Conservation (phyloP, 2,797 vertebrate genomes). For the Muscicapa comitata region DNA sequence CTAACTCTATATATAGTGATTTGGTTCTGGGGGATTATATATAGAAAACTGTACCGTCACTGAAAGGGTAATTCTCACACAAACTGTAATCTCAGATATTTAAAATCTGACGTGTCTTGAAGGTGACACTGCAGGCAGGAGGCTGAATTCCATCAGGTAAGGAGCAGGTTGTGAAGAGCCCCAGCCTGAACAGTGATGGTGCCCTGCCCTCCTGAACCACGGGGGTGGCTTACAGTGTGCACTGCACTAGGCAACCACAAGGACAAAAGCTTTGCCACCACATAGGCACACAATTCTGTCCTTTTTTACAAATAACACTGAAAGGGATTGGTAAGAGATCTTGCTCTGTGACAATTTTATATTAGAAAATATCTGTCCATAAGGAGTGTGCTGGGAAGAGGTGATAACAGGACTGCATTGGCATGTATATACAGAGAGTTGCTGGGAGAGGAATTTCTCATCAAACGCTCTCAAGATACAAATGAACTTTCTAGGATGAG, state of each 20-base stretch:
- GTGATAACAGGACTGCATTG: not conserved
- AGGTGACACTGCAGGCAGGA: not conserved
- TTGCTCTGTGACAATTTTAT: not conserved
- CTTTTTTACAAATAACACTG: not conserved
- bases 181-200: not conserved
- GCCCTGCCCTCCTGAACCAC: not conserved
- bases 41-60: not conserved
- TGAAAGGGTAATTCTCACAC: not conserved
- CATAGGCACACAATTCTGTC: not conserved
- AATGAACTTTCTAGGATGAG: not conserved
- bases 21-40: not conserved
- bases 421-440: not conserved
- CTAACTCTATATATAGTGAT: not conserved
- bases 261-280: not conserved
- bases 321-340: not conserved
- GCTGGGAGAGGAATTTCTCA: not conserved
- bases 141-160: not conserved
- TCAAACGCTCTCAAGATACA: not conserved
- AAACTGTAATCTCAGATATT: not conserved
- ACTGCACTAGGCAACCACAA: not conserved
- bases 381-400: not conserved
- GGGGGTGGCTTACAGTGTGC: not conserved
- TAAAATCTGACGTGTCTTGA: not conserved
- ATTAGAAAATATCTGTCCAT: not conserved
- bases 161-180: not conserved